Evolutionary conservation across 1,140 invertebrate genomes (phyloP), one percentile per base, ranked within the genome.

Genomic region (Drosophila bocki): DNA sequence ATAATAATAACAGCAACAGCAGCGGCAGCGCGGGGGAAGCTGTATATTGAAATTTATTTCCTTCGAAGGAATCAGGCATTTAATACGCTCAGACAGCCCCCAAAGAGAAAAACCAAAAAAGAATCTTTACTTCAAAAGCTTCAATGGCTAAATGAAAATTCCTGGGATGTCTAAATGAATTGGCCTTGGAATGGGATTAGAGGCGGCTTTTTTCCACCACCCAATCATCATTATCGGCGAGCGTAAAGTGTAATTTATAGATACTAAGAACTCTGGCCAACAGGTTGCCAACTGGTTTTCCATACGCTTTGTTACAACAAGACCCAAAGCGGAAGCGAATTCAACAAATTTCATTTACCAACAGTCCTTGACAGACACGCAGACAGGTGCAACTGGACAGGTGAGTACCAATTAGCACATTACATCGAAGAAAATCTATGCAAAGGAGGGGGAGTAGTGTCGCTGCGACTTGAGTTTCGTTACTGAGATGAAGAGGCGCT

Each of bases 341-440:
- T 67, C 65, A 51, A 87, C 74, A 80, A 87, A 87, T 87, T 88
- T 87, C 62, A 87, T 87, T 88, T 88, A 84, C 80, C 88, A 87
- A 87, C 84, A 87, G 84, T 87, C 84, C 84, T 87, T 87, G 84
- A 82, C 63, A 35, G 29, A 11, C 50, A 51, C 41, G n/a, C 19
- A 26, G 39, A 32, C 59, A 78, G 70, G 62, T 78, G 45, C 58
- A 57, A 12, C 58, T 57, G 45, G 48, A 60, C 84, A 87, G 84
- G 85, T 84, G 80, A 75, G 39, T 67, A 35, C 60, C 69, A 88
- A 87, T 87, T 87, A 88, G 80, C 83, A 87, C 84, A 78, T 90
- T 80, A 80, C 69, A 68, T 41, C 41, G 54, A 48, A 33, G 74
- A 80, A 70, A 71, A 75, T 67, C 68, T 65, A 65, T 45, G 41